Conservation (phyloP, 2,888 invertebrate genomes). For the Serrognathus titanus region DNA sequence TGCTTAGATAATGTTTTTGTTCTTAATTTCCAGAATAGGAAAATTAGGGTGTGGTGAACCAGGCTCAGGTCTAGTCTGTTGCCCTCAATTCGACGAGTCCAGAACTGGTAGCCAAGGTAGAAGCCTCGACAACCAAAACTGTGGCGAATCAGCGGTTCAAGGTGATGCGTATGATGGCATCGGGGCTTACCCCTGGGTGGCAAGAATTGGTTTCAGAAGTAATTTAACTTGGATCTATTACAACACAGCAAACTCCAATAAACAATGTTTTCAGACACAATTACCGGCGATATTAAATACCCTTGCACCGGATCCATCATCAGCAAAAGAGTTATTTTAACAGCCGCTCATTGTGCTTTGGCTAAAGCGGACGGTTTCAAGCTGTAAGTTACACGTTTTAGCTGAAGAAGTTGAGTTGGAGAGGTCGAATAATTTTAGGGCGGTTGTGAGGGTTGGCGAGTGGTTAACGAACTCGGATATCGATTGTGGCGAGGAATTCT, state of each 20-base stretch:
- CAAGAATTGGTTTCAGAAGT: constrained; percentile 74
- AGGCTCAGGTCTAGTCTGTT: constrained; percentile 58
- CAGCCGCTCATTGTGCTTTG: constrained; percentile 76
- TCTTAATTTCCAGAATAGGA: constrained; percentile 47
- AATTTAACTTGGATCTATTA: constrained; percentile 13
- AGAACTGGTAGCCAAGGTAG: constrained; percentile 8
- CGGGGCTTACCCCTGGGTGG: constrained; percentile 75
- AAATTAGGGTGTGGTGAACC: constrained; percentile 58
- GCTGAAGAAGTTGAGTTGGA: not conserved
- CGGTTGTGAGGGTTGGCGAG: constrained; percentile 71
- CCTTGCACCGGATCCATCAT: constrained; percentile 77
- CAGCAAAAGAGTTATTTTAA: constrained; percentile 58
- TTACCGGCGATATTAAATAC: constrained; percentile 66
- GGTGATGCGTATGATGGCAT: constrained; percentile 63
- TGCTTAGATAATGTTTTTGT: not conserved
- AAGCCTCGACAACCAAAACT: constrained; percentile 51
- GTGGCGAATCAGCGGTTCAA: constrained; percentile 64
- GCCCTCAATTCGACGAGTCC: constrained; percentile 52
- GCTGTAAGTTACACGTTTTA: constrained; percentile 56
- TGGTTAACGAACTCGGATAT: constrained; percentile 69
- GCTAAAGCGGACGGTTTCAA: constrained; percentile 74
- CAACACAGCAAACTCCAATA: not conserved
- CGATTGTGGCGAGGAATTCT: constrained; percentile 73
- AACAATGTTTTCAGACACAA: constrained; percentile 54
- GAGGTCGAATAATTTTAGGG: constrained; percentile 48